Evolutionary conservation across 2,113 vertebrate species (phyloP).

Genomic region (Corvus moneduloides): DNA sequence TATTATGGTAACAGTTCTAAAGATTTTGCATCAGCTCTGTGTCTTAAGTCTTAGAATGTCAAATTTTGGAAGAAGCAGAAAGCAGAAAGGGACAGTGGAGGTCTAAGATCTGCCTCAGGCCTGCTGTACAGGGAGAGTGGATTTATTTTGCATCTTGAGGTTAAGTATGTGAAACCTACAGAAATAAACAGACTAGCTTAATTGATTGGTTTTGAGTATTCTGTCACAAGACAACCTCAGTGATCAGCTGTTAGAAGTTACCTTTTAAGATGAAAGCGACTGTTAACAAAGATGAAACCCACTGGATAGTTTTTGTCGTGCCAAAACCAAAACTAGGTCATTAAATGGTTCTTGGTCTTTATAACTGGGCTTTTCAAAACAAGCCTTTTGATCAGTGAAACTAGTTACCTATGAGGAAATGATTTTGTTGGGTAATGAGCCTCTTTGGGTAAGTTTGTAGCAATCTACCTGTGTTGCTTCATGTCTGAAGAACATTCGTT

Average conservation of each 20-base stretch:
- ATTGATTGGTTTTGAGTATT: background rate
- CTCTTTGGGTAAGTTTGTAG: background rate
- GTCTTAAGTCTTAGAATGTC: background rate
- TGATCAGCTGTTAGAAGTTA: background rate
- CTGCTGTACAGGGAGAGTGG: background rate
- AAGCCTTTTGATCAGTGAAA: background rate
- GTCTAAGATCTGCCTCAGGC: background rate
- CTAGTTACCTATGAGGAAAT: background rate
- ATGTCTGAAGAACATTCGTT: background rate
- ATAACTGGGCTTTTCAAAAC: background rate
- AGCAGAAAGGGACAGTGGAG: background rate
- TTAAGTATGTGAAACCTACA: background rate
- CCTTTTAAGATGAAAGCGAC: background rate
- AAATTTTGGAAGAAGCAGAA: background rate
- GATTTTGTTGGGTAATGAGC: background rate
- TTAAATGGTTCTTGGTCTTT: background rate
- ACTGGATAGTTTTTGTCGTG: background rate
- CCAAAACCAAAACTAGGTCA: background rate
- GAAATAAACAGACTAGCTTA: background rate
- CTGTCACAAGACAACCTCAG: background rate
- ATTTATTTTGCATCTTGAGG: slow-evolving; percentile 5
- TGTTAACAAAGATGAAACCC: background rate
- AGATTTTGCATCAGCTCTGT: background rate
- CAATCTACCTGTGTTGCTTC: background rate
- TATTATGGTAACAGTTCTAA: background rate